Evolutionary conservation across 1,140 invertebrate species (phyloP).

Genomic region (Camponotus floridanus): DNA sequence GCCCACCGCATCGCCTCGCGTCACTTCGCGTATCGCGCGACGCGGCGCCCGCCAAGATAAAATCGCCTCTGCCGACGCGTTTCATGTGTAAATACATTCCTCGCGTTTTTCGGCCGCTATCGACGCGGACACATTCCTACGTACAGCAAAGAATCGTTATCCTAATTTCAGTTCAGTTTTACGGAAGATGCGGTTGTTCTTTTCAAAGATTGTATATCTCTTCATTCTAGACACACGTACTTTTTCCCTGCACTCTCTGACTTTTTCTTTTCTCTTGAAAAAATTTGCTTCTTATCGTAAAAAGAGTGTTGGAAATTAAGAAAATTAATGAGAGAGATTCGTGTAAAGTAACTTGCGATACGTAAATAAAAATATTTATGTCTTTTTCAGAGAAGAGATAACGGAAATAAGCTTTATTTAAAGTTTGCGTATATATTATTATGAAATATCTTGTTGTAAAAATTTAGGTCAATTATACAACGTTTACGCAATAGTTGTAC

Average conservation of each 20-base stretch:
- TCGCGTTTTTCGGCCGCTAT: constrained; percentile 44
- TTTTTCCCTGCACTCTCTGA: neutral
- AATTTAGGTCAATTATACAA: neutral
- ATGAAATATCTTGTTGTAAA: neutral
- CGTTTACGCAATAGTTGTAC: too few species aligned
- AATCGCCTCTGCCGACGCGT: constrained; percentile 43
- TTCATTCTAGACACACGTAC: neutral
- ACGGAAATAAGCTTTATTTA: neutral
- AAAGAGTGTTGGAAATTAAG: neutral
- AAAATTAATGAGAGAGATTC: too few species aligned
- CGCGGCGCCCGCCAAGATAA: constrained; percentile 65
- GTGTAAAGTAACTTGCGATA: too few species aligned
- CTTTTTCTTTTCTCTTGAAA: neutral
- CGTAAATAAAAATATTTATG: too few species aligned
- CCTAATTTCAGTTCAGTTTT: neutral
- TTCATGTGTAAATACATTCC: constrained; percentile 69
- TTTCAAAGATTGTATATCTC: neutral
- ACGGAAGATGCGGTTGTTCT: neutral
- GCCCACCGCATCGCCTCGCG: neutral
- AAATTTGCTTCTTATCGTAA: neutral
- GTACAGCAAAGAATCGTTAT: neutral
- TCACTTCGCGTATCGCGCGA: constrained; percentile 38
- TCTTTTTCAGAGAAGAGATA: neutral
- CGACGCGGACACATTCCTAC: constrained; percentile 3
- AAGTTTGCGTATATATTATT: neutral